These are phyloP conservation scores for Corythornis leucogaster DNA, from an alignment of 2,797 vertebrate species.

Conservation along the genomic window DNA sequence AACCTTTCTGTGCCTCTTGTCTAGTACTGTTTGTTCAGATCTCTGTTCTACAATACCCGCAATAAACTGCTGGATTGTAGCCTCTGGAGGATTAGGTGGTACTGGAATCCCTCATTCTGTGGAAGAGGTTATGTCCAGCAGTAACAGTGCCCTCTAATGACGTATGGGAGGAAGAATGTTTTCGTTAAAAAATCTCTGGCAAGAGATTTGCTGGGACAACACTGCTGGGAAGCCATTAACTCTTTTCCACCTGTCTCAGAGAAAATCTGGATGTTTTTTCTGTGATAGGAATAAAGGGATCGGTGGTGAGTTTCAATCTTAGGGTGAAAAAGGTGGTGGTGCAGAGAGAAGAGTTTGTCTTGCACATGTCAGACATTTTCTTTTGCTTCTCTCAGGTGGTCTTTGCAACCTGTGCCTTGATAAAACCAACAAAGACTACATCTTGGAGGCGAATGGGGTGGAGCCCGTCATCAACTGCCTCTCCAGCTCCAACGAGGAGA, in stretches of 20 bases:
- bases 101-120: not conserved
- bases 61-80: not conserved
- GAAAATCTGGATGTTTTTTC: not conserved
- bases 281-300: not conserved
- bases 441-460: slow-evolving; percentile 86
- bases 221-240: not conserved
- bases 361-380: not conserved
- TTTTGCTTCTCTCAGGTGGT: slow-evolving; percentile 81
- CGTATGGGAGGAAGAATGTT: not conserved
- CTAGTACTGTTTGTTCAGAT: not conserved
- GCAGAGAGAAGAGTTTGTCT: not conserved
- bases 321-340: not conserved
- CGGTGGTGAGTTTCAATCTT: not conserved
- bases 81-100: not conserved
- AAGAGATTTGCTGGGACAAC: not conserved
- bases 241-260: not conserved
- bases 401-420: slow-evolving; percentile 95
- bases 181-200: not conserved
- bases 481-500: slow-evolving; percentile 91
- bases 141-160: slow-evolving; percentile 35
- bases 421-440: slow-evolving; percentile 84
- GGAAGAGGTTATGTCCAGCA: not conserved
- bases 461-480: slow-evolving; percentile 88
- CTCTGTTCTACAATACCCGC: not conserved
- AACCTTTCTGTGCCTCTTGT: not conserved